phyloP scores from a whole-genome alignment of 1,140 invertebrate genomes.

The Tetragonula clypearis region DNA sequence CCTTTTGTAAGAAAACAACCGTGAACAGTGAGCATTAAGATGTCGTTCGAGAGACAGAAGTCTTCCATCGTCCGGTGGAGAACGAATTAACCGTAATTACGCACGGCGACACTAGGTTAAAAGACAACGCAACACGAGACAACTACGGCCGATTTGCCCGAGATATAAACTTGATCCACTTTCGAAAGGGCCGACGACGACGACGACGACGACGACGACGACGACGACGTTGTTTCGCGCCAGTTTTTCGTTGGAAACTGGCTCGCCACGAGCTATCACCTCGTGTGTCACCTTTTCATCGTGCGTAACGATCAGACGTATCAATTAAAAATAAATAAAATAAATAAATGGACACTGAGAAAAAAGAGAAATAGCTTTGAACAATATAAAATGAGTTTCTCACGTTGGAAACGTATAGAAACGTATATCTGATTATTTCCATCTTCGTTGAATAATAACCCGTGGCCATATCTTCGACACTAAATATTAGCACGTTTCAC shows the following conservation, averaged over 20 bases:
- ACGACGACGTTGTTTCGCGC: not conserved
- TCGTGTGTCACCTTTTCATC: conserved; percentile 20
- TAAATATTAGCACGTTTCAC: not conserved
- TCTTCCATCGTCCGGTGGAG: not conserved
- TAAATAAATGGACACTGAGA: no score
- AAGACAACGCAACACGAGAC: not conserved
- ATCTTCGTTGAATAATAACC: no score
- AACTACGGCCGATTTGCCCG: not conserved
- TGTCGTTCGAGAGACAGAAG: no score
- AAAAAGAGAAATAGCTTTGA: no score
- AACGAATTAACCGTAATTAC: conserved; percentile 31
- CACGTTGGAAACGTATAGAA: no score
- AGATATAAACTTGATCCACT: conserved; percentile 73
- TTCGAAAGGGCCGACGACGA: conserved; percentile 55
- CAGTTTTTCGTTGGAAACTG: conserved; percentile 25
- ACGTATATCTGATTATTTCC: no score
- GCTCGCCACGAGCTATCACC: conserved; percentile 18
- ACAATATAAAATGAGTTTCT: no score
- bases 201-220: not conserved
- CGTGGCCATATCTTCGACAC: no score
- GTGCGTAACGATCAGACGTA: no score
- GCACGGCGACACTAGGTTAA: conserved; percentile 22
- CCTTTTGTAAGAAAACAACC: not conserved
- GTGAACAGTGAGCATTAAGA: no score
- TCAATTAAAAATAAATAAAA: no score